phyloP scores from a whole-genome alignment of 2,797 vertebrate species.

The Hyperoplus lanceolatus region DNA sequence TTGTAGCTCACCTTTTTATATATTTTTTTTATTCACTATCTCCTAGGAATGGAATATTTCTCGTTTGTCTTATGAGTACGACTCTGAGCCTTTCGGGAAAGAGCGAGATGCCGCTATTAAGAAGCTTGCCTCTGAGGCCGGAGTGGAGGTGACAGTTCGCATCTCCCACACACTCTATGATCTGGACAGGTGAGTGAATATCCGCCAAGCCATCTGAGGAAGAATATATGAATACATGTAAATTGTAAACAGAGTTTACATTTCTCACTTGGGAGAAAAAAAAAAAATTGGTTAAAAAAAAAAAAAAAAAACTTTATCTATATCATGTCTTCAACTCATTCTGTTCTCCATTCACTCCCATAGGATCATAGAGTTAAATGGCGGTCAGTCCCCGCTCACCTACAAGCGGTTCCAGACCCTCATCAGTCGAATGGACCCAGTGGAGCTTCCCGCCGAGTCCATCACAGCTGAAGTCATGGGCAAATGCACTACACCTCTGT shows the following conservation, averaged over 20 bases:
- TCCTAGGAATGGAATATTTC: constrained; percentile 95
- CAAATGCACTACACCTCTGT: constrained; percentile 91
- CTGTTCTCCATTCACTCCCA: neutral
- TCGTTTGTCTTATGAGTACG: constrained; percentile 96
- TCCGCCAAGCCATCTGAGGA: neutral
- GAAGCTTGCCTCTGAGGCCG: constrained; percentile 95
- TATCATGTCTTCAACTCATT: neutral
- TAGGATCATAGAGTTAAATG: constrained; percentile 98
- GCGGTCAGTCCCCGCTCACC: constrained; percentile 95
- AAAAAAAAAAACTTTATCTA: neutral
- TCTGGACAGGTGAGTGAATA: constrained; percentile 91
- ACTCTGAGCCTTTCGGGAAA: constrained; percentile 98
- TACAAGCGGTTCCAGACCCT: constrained; percentile 98
- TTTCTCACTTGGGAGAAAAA: no score
- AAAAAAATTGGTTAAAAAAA: no score
- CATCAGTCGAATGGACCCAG: constrained; percentile 94
- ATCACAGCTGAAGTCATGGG: constrained; percentile 93
- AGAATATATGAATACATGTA: no score
- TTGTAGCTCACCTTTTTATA: neutral
- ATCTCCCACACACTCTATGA: constrained; percentile 98
- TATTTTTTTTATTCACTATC: neutral
- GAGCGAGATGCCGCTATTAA: constrained; percentile 97
- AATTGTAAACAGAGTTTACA: no score
- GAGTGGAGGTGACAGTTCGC: constrained; percentile 94
- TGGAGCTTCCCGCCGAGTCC: constrained; percentile 92